Percentiles rank a stretch among this genome's conserved stretches.
phyloP scores from a whole-genome alignment of 2,797 vertebrate genomes.

The Lepilemur septentrionalis region DNA sequence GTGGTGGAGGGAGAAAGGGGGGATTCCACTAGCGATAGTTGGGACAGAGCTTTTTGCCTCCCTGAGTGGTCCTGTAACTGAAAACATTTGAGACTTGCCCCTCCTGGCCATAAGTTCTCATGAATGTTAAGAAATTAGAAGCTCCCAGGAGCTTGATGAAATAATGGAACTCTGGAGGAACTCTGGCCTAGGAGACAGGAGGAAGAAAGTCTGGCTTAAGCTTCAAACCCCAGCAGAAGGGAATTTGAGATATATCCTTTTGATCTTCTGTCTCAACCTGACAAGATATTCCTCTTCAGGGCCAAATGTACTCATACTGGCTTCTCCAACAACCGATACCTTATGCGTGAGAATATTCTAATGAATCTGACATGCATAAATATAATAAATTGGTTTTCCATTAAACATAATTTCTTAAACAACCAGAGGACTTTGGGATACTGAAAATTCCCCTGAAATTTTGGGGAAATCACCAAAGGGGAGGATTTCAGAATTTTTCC shows the following conservation, averaged over 20 bases:
- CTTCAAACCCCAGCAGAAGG: constrained; percentile 56
- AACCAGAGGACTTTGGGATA: constrained; percentile 13
- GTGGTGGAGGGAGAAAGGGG: background rate
- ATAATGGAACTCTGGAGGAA: constrained; percentile 42
- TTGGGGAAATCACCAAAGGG: background rate
- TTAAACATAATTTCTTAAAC: constrained; percentile 48
- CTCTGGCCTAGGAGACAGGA: constrained; percentile 2
- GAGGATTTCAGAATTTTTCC: background rate
- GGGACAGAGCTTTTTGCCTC: background rate
- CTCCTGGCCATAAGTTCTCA: constrained; percentile 50
- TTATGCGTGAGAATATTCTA: constrained; percentile 52
- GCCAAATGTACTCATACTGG: background rate
- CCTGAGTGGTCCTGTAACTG: constrained; percentile 52
- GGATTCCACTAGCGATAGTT: constrained; percentile 29
- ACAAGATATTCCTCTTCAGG: constrained; percentile 51
- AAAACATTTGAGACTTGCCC: constrained; percentile 55
- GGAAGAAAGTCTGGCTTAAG: constrained; percentile 42
- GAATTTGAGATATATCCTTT: constrained; percentile 58
- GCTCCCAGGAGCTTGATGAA: constrained; percentile 39
- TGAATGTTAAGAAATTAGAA: constrained; percentile 64
- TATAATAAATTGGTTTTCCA: constrained; percentile 20
- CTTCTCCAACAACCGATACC: constrained; percentile 35
- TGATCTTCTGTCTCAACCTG: constrained; percentile 58
- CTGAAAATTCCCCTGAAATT: constrained; percentile 22
- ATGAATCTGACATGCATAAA: constrained; percentile 59